Base-by-base conservation (phyloP, 2,113 vertebrate genomes). In the Lasiurus borealis region DNA sequence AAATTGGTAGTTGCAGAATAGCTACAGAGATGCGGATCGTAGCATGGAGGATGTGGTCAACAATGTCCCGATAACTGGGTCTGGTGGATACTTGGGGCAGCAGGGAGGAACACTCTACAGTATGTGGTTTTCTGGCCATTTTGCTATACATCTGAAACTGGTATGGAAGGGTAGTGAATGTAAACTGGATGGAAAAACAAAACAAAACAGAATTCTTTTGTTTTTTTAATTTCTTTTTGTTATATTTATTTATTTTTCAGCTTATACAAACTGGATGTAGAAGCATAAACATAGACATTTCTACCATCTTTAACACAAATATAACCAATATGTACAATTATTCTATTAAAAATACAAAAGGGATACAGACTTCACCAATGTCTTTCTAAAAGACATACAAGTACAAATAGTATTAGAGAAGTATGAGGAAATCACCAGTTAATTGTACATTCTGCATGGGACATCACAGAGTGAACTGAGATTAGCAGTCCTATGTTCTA, bases 271-370 rank as follows among this genome's bases (percentile, higher is more conserved):
- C 99, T 99, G 99, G 99, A 99, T 99, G 99, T 99, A 99, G 99
- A 99, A 99, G 99, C 99, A 99, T 99, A 99, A 99, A 99, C 99
- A 99, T 99, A 99, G 99, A 99, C 99, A 99, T 99, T 99, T 99
- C 99, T 99, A 99, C 99, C 98, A 99, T 99, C 98, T 99, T 99
- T 99, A 99, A 99, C 99, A 99, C 99, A 99, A 99, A 99, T 99
- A 99, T 99, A 99, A 99, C 99, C 99, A 99, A 99, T 99, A 99
- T 99, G 99, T 99, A 99, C 99, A 99, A 99, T 99, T 99, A 99
- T 99, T 99, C 99, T 99, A 99, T 99, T 99, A 99, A 99, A 99
- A 99, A 99, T 99, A 99, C 99, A 99, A 99, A 99, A 99, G 99
- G 98, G 98, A 99, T 99, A 99, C 99, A 97, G 99, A 99, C 99